A percentile compares a stretch with the other conserved stretches of the same genome.
Evolutionary conservation across 2,797 vertebrate species (phyloP).

Genomic region (Poecilia velifera): DNA sequence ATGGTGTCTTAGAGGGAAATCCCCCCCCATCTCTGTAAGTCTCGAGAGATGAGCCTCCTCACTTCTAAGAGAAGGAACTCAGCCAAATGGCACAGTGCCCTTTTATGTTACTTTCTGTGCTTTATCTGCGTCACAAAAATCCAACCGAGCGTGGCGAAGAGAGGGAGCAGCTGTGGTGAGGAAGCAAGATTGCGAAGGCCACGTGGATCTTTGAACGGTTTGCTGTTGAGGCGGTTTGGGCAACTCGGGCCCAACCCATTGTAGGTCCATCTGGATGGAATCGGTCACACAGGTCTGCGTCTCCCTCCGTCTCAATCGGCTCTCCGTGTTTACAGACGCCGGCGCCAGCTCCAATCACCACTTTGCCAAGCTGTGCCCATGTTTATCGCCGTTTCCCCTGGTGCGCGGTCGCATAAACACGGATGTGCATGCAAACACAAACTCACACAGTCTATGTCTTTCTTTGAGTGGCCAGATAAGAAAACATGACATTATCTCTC

Average conservation of each 20-base stretch:
- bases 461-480: conserved; percentile 66
- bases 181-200: conserved; percentile 56
- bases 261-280: conserved; percentile 64
- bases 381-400: conserved; percentile 61
- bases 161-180: conserved; percentile 55
- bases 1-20: conserved; percentile 39
- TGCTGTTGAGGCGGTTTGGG: conserved; percentile 16
- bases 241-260: conserved; percentile 45
- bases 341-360: conserved; percentile 50
- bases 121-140: conserved; percentile 43
- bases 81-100: conserved; percentile 71
- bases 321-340: conserved; percentile 58
- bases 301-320: conserved; percentile 62
- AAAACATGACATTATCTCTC: conserved; percentile 67
- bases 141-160: conserved; percentile 54
- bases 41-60: conserved; percentile 54
- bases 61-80: conserved; percentile 48
- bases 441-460: conserved; percentile 55
- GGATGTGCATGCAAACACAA: conserved; percentile 51
- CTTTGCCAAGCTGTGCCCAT: conserved; percentile 61
- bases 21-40: conserved; percentile 1
- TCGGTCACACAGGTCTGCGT: conserved; percentile 57
- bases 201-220: conserved; percentile 56
- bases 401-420: conserved; percentile 50
- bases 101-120: conserved; percentile 58